These are phyloP conservation scores for Epinotia bilunana DNA, from an alignment of 2,888 invertebrate species.

Conservation along the genomic window DNA sequence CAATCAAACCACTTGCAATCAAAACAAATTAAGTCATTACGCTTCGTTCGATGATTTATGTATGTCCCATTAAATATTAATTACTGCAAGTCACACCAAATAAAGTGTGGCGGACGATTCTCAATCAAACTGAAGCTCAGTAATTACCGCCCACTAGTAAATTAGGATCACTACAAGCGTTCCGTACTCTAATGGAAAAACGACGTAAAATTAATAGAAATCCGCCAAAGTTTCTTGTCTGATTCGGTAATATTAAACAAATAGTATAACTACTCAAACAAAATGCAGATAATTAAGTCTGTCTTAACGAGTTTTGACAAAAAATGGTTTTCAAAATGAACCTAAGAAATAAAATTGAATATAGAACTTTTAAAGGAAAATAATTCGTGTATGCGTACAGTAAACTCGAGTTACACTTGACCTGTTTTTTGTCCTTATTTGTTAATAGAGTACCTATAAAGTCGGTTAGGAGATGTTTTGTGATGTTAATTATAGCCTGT, in stretches of 20 bases:
- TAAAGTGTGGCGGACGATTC: slow-evolving; percentile 17
- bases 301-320: too few species aligned
- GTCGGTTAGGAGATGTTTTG: slow-evolving; percentile 29
- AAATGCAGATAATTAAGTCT: too few species aligned
- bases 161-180: slow-evolving; percentile 5
- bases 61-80: slow-evolving; percentile 21
- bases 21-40: slow-evolving; percentile 31
- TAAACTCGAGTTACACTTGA: slow-evolving; percentile 19
- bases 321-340: too few species aligned
- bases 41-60: not conserved
- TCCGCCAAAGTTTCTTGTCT: too few species aligned
- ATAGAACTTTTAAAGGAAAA: too few species aligned
- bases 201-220: not conserved
- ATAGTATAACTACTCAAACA: too few species aligned
- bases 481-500: slow-evolving; percentile 30
- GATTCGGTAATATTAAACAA: too few species aligned
- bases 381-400: not conserved
- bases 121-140: slow-evolving; percentile 13
- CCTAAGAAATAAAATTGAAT: too few species aligned
- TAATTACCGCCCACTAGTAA: slow-evolving; percentile 28
- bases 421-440: slow-evolving; percentile 13
- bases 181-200: slow-evolving; percentile 17
- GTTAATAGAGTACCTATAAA: slow-evolving; percentile 9
- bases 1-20: slow-evolving; percentile 13
- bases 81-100: slow-evolving; percentile 24